These are phyloP conservation scores for Atta texana DNA, from an alignment of 1,140 invertebrate genomes.

Conservation along the genomic window DNA sequence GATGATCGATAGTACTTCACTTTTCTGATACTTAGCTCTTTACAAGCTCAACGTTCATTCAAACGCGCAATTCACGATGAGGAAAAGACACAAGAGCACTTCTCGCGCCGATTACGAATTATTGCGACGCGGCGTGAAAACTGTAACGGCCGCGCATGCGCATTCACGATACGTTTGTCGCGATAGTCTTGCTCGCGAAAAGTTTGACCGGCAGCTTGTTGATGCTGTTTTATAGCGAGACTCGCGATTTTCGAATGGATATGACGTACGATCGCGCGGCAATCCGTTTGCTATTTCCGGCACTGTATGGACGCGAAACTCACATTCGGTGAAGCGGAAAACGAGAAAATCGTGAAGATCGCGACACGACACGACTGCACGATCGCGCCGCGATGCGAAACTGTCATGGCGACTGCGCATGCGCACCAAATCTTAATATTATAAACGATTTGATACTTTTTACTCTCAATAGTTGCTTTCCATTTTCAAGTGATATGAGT, in stretches of 20 bases:
- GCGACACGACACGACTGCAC: too few species aligned
- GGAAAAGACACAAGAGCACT: neutral
- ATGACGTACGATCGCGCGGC: too few species aligned
- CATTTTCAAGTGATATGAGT: too few species aligned
- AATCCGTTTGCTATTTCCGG: too few species aligned
- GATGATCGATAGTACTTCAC: neutral
- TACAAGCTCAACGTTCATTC: neutral
- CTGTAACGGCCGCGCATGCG: too few species aligned
- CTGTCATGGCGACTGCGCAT: slow-evolving; percentile 3
- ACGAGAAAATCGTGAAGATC: too few species aligned
- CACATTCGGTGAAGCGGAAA: too few species aligned
- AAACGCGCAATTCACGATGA: neutral
- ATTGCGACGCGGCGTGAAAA: neutral
- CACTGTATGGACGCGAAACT: too few species aligned
- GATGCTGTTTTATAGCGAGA: neutral
- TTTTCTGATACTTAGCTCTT: neutral
- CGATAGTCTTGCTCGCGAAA: too few species aligned
- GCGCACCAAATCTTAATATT: neutral
- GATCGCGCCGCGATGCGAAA: neutral
- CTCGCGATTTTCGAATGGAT: neutral
- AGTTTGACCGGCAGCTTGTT: neutral
- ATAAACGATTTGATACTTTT: neutral
- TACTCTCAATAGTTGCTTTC: too few species aligned
- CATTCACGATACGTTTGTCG: neutral
- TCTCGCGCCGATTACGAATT: neutral